These are phyloP conservation scores for Lordiphosa collinella DNA, from an alignment of 1,140 invertebrate genomes.

Conservation along the genomic window DNA sequence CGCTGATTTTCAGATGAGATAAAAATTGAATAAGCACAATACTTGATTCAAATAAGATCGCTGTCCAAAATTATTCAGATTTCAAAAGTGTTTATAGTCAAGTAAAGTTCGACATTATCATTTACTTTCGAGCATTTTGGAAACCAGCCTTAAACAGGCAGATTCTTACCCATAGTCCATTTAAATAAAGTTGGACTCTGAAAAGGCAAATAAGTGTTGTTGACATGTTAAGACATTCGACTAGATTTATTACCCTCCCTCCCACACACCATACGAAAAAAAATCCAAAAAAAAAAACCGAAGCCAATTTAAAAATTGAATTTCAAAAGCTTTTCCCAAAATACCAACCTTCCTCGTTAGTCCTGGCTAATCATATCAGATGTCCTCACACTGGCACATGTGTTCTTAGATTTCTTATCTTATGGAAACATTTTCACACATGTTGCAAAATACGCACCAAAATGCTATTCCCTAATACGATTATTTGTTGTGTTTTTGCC, in stretches of 20 bases:
- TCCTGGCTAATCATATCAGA: slow-evolving; percentile 48
- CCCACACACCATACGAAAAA: background rate
- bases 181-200: slow-evolving; percentile 61
- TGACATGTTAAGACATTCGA: slow-evolving; percentile 63
- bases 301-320: slow-evolving; percentile 74
- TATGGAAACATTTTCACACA: slow-evolving; percentile 57
- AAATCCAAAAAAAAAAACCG: background rate
- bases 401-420: slow-evolving; percentile 26
- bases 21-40: too few relatives aligned
- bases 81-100: too few relatives aligned
- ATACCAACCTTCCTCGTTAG: slow-evolving; percentile 14
- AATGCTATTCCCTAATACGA: slow-evolving; percentile 43
- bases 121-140: too few relatives aligned
- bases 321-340: slow-evolving; percentile 28
- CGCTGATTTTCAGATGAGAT: too few relatives aligned
- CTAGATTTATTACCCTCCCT: slow-evolving; percentile 53
- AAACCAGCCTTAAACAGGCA: too few relatives aligned
- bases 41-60: too few relatives aligned
- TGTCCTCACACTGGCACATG: slow-evolving; percentile 32
- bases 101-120: too few relatives aligned
- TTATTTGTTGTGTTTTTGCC: slow-evolving; percentile 54
- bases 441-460: slow-evolving; percentile 27
- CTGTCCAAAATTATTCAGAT: too few relatives aligned
- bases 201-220: slow-evolving; percentile 47
- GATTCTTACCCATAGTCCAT: slow-evolving; percentile 13